Percentiles rank a stretch among this genome's conserved stretches.
phyloP scores from a whole-genome alignment of 2,797 vertebrate species.

The Labeo calbasu region DNA sequence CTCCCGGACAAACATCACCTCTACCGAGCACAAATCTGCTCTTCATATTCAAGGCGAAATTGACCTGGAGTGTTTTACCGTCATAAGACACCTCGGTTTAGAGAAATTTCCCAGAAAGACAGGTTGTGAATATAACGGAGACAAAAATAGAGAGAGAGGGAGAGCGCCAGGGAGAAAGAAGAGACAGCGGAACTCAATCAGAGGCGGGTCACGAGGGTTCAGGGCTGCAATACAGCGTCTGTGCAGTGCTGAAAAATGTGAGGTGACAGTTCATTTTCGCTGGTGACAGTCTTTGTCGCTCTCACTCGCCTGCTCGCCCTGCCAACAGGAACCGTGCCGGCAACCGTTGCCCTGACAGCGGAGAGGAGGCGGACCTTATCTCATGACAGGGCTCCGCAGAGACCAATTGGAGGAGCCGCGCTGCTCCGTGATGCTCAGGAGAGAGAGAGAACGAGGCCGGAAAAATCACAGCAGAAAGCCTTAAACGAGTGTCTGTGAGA shows the following conservation, averaged over 20 bases:
- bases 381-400: constrained; percentile 55
- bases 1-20: constrained; percentile 15
- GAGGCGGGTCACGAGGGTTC: constrained; percentile 83
- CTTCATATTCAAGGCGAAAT: constrained; percentile 52
- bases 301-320: constrained; percentile 82
- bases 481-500: constrained; percentile 43
- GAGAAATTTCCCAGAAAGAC: constrained; percentile 41
- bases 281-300: constrained; percentile 87
- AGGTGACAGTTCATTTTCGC: constrained; percentile 89
- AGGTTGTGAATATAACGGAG: constrained; percentile 23
- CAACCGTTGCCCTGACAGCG: constrained; percentile 64
- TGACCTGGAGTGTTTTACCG: constrained; percentile 69
- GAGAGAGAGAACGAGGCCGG: constrained; percentile 33
- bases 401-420: constrained; percentile 60
- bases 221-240: constrained; percentile 81
- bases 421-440: constrained; percentile 46
- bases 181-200: constrained; percentile 90
- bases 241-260: constrained; percentile 64
- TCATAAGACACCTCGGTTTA: constrained; percentile 14
- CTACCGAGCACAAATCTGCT: constrained; percentile 13
- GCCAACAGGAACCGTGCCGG: constrained; percentile 61
- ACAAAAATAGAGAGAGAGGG: constrained; percentile 25
- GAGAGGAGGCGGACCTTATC: constrained; percentile 63
- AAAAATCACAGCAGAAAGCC: constrained; percentile 38
- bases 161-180: constrained; percentile 60